Evolutionary conservation across 1,140 invertebrate species (phyloP), one percentile per base, ranked within the genome.

Genomic region (Wiebesia pumilae): DNA sequence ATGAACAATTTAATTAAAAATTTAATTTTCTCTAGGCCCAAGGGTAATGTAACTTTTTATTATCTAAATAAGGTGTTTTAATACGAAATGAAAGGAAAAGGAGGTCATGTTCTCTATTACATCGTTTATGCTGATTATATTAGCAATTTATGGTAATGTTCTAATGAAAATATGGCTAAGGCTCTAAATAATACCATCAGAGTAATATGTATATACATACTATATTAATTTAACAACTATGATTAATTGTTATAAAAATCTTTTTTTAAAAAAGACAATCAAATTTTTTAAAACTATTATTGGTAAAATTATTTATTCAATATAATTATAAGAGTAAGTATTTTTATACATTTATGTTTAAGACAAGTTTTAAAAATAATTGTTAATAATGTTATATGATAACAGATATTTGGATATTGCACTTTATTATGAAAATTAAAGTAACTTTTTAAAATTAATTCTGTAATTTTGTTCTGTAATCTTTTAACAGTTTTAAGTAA

Each of bases 121-220:
- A 75, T 43, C 38, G n/a, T 27, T 38, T 73, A 33, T 27, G 54
- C 80, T 81, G 38, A 40, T 69, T 65, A 81, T 51, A 51, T 81
- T 40, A 47, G 65, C 54, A 69, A 30, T 82, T 82, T 51, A 82
- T 33, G 65, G 21, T 19, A 67, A 82, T 69, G 40, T 51, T 82
- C n/a, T 82, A 71, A 82, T 71, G 65, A 69, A 82, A 43, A 47
- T n/a, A 67, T 40, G 62, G 62, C 1, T 62, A 4, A 38, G 27
- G 79, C 58, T 43, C n/a, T 71, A 47, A 54, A 79, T 51, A 79
- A 79, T 79, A 24, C 19, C 19, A 38, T 12, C 35, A 73, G 19
- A 24, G 35, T 40, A 40, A 24, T 40, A 47, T 12, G 19, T 69
- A 12, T 65, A n/a, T n/a, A 12, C n/a, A 67, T 30, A 67, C 62